These are phyloP conservation scores for Trachurus trachurus DNA, from an alignment of 2,797 vertebrate genomes.

Conservation along the genomic window DNA sequence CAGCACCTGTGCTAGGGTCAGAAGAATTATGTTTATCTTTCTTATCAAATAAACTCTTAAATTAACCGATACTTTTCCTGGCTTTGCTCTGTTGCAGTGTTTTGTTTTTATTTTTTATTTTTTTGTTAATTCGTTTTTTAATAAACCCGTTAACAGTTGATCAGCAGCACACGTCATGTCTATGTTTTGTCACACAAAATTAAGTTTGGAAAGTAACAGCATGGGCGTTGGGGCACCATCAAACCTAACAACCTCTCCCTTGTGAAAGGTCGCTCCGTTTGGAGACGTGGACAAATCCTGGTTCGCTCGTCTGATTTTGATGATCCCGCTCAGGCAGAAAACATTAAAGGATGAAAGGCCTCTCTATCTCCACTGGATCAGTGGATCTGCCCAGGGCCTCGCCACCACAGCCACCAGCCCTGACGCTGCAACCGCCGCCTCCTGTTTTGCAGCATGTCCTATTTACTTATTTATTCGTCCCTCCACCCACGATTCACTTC, in stretches of 20 bases:
- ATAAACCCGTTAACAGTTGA: neutral
- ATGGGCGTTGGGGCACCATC: neutral
- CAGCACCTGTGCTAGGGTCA: neutral
- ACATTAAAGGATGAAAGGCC: slow-evolving; percentile 70
- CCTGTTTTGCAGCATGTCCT: slow-evolving; percentile 78
- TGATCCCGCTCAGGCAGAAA: slow-evolving; percentile 55
- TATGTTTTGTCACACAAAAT: neutral
- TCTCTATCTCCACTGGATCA: slow-evolving; percentile 74
- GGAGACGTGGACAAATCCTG: slow-evolving; percentile 35
- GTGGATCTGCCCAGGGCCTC: slow-evolving; percentile 74
- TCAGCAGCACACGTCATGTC: neutral
- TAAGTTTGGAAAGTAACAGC: neutral
- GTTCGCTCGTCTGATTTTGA: slow-evolving; percentile 53
- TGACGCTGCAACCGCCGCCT: slow-evolving; percentile 50
- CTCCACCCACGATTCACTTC: slow-evolving; percentile 70
- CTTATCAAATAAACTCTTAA: neutral
- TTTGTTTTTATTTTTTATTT: too few relatives aligned
- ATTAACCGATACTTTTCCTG: neutral
- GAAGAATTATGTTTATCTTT: neutral
- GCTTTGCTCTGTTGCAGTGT: too few relatives aligned
- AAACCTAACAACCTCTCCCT: slow-evolving; percentile 11
- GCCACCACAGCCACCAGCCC: slow-evolving; percentile 49
- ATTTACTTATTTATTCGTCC: slow-evolving; percentile 83
- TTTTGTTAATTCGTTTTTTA: too few relatives aligned
- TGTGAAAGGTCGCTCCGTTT: slow-evolving; percentile 13